Evolutionary conservation across 2,797 vertebrate species (phyloP), one percentile per base, ranked within the genome.

Genomic region (Brachyalestes nurse): DNA sequence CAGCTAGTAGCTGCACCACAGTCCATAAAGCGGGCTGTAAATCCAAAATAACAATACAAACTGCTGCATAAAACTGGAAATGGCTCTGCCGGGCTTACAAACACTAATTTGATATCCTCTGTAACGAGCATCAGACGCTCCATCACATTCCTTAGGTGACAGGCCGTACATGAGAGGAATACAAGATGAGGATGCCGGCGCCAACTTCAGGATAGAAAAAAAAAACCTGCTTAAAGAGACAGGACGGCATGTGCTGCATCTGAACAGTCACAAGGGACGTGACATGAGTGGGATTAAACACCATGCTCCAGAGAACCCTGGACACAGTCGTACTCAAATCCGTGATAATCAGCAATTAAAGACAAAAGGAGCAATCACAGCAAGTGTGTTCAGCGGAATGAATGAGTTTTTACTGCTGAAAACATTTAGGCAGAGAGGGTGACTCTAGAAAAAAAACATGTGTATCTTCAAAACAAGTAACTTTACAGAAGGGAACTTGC

Each of bases 41-140:
- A 91, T 89, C 85, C 82, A 81, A 87, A 85, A 85, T 75, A 78
- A 87, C 84, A 86, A 83, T 82, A 87, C 77, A 85, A 86, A 86
- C 77, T 70, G 61, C 72, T 84, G 77, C 72, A 83, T 85, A 85
- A 85, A 86, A 89, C 69, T 78, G 49, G 3, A 71, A 88, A 83
- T 38, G 74, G 75, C 57, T 83, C 70, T 76, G 85, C 71, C 81
- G 70, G 76, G 84, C 83, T 61, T 82, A 65, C 40, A 82, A 84
- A 75, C 51, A 84, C 80, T 90, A 87, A 90, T 91, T 85, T 87
- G 85, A 90, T 84, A 84, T 87, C 85, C 86, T 87, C 80, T 77
- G 76, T 88, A 89, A 85, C 82, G 82, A 83, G 78, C 84, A 85
- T 87, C 66, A 81, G 84, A 82, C 76, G 69, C 73, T 76, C 80